A percentile compares a stretch with the other conserved stretches of the same genome.
Conservation (phyloP, 2,888 invertebrate genomes). For the Plebejus argus region DNA sequence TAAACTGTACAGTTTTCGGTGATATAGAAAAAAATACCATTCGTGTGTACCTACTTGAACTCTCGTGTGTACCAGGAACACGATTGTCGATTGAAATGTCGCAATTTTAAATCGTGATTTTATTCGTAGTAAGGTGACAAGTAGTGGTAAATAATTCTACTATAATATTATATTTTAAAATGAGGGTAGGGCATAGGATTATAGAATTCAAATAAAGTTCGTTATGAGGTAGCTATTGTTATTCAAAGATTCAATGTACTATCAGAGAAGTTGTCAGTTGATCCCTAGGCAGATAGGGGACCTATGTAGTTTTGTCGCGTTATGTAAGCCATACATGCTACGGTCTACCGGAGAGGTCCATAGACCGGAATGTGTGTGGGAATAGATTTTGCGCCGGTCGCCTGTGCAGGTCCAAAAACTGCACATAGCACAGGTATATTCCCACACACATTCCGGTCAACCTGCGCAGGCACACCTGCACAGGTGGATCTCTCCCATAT, state of each 20-base stretch:
- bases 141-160: neutral
- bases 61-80: neutral
- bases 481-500: no score
- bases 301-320: no score
- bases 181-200: neutral
- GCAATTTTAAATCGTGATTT: neutral
- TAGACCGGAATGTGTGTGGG: no score
- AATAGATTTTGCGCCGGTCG: no score
- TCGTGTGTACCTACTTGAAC: neutral
- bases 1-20: neutral
- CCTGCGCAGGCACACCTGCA: no score
- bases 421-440: no score
- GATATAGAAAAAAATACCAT: neutral
- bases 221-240: neutral
- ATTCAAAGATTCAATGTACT: neutral
- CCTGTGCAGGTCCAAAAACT: no score
- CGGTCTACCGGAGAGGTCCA: no score
- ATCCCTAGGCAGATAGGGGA: no score
- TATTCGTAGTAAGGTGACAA: neutral
- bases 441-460: no score
- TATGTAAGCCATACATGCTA: no score
- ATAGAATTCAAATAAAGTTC: slow-evolving; percentile 15
- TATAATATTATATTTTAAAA: neutral
- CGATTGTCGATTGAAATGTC: neutral
- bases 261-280: no score